Base-by-base conservation (phyloP, 1,140 invertebrate species). In the Drosophila orena region DNA sequence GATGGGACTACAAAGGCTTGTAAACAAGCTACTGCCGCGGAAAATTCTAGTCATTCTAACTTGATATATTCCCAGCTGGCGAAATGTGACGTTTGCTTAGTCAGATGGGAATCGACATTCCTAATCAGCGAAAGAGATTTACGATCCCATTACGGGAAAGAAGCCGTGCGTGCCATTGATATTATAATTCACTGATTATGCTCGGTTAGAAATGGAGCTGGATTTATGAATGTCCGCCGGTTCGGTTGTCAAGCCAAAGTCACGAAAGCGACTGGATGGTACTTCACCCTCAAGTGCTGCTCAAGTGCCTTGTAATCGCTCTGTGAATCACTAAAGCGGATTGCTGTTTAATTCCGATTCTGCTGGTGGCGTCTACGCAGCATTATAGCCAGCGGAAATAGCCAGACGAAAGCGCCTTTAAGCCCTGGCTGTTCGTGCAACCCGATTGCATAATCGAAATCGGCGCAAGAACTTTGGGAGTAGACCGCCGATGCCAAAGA, bases 401-500 rank as follows among this genome's bases (percentile, higher is more conserved):
- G 77, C 35, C 30, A 56, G 53, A 49, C 61, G 47, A 81, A 86
- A 75, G 66, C 78, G 74, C 70, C 60, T 86, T 81, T 79, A 75
- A 71, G 61, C 79, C 52, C 43, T 34, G 10, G 22, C 17, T 15
- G 12, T n/a, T 42, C 40, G n/a, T 58, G 40, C 52, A 58, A 2
- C 24, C 46, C 54, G 38, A 43, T 83, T 83, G 83, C 83, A 88
- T 64, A 73, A 75, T 50, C 58, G 49, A 64, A 43, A 50, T 27
- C 42, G 49, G 44, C 55, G 17, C 15, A 6, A 49, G 57, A 57
- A 79, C 79, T 79, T 77, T 17, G 10, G 4, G 3, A 3, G 10
- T 83, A 79, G 79, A 66, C 84, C 76, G 62, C 54, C 62, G 83
- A 88, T 88, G 79, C 84, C 85, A 89, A 90, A 89, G 79, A 75